Base-by-base conservation (phyloP, 2,888 invertebrate genomes). In the Dexiosoma caninum region DNA sequence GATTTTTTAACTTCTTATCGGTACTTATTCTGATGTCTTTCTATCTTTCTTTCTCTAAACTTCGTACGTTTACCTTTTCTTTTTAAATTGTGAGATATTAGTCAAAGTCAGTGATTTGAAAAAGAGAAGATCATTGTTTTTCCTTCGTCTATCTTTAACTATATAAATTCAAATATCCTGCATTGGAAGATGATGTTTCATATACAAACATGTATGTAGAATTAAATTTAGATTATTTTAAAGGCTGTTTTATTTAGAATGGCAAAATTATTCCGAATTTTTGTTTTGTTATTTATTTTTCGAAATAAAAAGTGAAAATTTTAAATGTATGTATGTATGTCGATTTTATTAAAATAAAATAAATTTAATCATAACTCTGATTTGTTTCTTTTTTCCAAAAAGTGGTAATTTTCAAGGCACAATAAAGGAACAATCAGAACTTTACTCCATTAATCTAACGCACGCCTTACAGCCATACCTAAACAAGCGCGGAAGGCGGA, bases 231-330 rank as follows among this genome's bases (percentile, higher is more conserved):
- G 74, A 64, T 49, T 67, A n/a, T 74, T 71, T 64, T 46, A 44
- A 60, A 62, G 46, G 55, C 77, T 64, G 72, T 81, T 70, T 59
- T 66, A 64, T 80, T 60, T 35, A 71, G 42, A 77, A 77, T 72
- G 77, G 72, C 62, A 77, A 19, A 78, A 81, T 53, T 77, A 77
- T 81, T 69, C 72, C 37, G 57, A 69, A 53, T 69, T 76, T 81
- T 72, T 64, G 64, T 81, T 72, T 77, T 81, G 77, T 81, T 81
- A 77, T 81, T 77, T 69, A 23, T 81, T 77, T 77, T 77, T 59
- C 77, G 40, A 77, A 64, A 67, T 77, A 71, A 81, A 72, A 59
- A 60, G 55, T 80, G 49, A 72, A 69, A 77, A 77, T 75, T 76
- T 30, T 67, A 80, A 72, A 72, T 81, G 51, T 55, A 40, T 37